A percentile compares a stretch with the other conserved stretches of the same genome.
Evolutionary conservation across 2,113 vertebrate species (phyloP).

Genomic region (Triplophysa dalaica): DNA sequence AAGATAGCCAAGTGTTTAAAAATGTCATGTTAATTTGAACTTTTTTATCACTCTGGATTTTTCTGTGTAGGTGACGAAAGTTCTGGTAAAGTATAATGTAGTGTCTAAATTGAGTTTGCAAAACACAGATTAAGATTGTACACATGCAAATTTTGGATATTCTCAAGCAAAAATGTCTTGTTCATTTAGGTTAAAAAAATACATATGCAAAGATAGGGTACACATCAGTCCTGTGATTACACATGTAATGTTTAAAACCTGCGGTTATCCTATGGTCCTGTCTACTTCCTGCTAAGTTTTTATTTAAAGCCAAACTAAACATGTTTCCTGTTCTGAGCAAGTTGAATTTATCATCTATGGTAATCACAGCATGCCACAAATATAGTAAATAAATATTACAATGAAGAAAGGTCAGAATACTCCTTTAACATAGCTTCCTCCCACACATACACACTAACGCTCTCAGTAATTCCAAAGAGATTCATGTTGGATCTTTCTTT

Average conservation of each 20-base stretch:
- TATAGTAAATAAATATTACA: not conserved
- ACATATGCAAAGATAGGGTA: not conserved
- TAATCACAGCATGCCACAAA: not conserved
- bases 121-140: not conserved
- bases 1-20: no score
- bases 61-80: no score
- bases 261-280: not conserved
- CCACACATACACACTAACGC: not conserved
- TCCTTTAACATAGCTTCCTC: not conserved
- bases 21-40: no score
- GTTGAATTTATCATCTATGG: not conserved
- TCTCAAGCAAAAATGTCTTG: no score
- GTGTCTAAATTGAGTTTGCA: not conserved
- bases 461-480: not conserved
- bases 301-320: not conserved
- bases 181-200: no score
- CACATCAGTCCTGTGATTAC: not conserved
- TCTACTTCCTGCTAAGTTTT: not conserved
- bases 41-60: no score
- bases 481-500: not conserved
- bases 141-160: not conserved
- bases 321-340: not conserved
- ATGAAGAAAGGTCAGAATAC: slow-evolving; percentile 11
- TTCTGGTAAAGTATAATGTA: no score
- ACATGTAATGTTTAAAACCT: not conserved